These are phyloP conservation scores for Carlito syrichta DNA, from an alignment of 2,113 vertebrate species.

Conservation along the genomic window DNA sequence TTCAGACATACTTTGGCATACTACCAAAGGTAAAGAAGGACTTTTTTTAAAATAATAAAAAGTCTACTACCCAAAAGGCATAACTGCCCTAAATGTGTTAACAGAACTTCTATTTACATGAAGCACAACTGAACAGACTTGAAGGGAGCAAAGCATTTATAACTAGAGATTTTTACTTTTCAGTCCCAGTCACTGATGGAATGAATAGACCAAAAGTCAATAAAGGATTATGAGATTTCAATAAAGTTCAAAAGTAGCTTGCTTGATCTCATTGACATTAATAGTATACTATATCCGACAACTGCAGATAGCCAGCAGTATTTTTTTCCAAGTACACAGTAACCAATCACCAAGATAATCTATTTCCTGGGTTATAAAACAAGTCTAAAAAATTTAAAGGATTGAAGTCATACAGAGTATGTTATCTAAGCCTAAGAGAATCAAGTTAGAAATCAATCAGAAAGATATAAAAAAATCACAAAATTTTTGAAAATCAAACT, in stretches of 20 bases:
- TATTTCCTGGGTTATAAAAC: neutral
- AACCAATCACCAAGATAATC: neutral
- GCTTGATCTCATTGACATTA: neutral
- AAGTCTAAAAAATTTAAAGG: neutral
- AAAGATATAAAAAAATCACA: neutral
- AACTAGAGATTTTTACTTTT: neutral
- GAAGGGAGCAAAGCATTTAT: neutral
- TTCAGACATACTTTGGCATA: neutral
- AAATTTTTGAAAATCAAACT: neutral
- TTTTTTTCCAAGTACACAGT: neutral
- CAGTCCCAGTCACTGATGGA: neutral
- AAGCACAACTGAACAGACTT: neutral
- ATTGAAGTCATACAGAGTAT: neutral
- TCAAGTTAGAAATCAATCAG: neutral
- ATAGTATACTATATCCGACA: neutral
- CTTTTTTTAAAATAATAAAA: neutral
- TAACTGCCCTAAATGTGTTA: neutral
- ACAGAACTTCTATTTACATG: too few relatives aligned
- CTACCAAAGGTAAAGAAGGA: neutral
- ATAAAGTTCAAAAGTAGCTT: neutral
- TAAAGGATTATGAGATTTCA: neutral
- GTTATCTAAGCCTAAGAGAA: neutral
- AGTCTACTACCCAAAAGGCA: neutral
- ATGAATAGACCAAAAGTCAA: too few relatives aligned
- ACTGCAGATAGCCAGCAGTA: accelerated